A percentile compares a stretch with the other conserved stretches of the same genome.
Conservation (phyloP, 1,140 invertebrate genomes). For the Drosophila baimaii region DNA sequence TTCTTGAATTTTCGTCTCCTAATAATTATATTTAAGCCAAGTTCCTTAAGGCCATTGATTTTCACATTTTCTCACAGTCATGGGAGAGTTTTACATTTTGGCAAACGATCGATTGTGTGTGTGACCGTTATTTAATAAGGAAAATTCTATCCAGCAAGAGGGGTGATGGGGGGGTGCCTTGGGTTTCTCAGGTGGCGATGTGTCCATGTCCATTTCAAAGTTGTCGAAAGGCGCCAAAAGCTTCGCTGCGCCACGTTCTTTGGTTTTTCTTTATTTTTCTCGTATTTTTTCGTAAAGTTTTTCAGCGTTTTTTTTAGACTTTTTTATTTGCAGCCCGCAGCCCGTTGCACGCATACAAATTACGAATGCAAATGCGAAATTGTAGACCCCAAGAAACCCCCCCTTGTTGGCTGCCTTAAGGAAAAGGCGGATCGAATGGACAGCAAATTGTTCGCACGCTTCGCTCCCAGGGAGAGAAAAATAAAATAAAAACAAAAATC, state of each 20-base stretch:
- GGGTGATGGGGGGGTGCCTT: not conserved
- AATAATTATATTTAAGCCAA: not conserved
- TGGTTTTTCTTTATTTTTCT: conserved; percentile 51
- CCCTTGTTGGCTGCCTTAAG: conserved; percentile 12
- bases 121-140: conserved; percentile 79
- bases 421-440: conserved; percentile 65
- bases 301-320: conserved; percentile 49
- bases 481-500: not conserved
- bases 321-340: conserved; percentile 38
- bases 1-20: too few relatives aligned
- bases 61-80: conserved; percentile 3
- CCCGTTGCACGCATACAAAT: conserved; percentile 70
- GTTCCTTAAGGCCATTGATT: not conserved
- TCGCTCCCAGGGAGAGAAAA: conserved; percentile 43
- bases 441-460: conserved; percentile 79
- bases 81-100: conserved; percentile 42
- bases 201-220: conserved; percentile 34
- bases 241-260: conserved; percentile 49
- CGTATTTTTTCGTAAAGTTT: conserved; percentile 12
- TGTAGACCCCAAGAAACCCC: conserved; percentile 8
- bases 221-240: conserved; percentile 72
- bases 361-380: conserved; percentile 69
- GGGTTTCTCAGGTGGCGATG: conserved; percentile 34
- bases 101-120: conserved; percentile 49
- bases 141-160: conserved; percentile 46